Evolutionary conservation across 2,888 invertebrate genomes (phyloP).

Genomic region (Reticulitermes lucifugus): DNA sequence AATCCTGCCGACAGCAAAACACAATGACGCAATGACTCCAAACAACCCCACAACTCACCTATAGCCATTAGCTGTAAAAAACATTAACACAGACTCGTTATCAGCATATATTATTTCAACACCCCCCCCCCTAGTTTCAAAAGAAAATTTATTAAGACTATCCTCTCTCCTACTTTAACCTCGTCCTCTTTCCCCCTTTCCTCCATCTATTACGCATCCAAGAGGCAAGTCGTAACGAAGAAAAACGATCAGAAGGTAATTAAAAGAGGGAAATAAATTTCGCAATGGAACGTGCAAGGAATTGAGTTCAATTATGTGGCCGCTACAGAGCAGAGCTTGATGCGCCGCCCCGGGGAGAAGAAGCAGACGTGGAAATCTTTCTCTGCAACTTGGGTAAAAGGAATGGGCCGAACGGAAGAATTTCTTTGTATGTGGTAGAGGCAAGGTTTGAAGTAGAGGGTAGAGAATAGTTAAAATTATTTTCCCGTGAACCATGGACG

Average conservation of each 20-base stretch:
- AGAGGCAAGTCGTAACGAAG: constrained; percentile 33
- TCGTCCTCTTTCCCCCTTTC: background rate
- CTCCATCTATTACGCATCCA: constrained; percentile 16
- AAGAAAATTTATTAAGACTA: constrained; percentile 1
- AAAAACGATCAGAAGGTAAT: constrained; percentile 43
- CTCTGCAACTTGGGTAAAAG: background rate
- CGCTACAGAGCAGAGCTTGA: background rate
- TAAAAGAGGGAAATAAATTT: constrained; percentile 43
- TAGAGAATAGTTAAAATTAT: background rate
- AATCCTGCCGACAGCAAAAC: no score
- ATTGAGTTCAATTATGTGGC: constrained; percentile 38
- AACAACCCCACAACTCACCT: no score
- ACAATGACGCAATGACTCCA: no score
- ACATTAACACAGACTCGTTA: background rate
- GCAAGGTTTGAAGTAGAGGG: background rate
- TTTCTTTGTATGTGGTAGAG: background rate
- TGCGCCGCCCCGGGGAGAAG: background rate
- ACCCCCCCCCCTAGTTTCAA: background rate
- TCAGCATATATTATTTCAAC: background rate
- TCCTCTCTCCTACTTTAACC: background rate
- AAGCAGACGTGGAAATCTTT: constrained; percentile 7
- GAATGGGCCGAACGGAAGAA: background rate
- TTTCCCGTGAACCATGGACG: background rate
- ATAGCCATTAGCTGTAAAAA: no score
- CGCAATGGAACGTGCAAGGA: constrained; percentile 39